Evolutionary conservation across 2,113 vertebrate species (phyloP).

Genomic region (Choloepus hoffmanni): DNA sequence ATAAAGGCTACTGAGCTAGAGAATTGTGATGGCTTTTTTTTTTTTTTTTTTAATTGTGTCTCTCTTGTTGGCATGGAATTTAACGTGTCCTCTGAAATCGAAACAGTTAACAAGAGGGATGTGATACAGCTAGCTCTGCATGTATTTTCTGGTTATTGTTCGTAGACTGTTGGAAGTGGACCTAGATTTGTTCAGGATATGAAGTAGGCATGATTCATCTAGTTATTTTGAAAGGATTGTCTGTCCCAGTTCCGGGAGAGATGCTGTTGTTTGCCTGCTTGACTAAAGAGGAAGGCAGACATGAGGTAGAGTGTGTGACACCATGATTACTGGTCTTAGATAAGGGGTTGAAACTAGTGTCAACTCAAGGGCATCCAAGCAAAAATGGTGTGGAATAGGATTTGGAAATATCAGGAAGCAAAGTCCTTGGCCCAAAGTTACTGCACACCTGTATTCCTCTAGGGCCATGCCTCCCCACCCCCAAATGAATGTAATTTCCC

Average conservation of each 20-base stretch:
- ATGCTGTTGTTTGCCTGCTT: slow-evolving; percentile 59
- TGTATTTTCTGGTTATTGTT: slow-evolving; percentile 66
- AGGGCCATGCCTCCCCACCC: not conserved
- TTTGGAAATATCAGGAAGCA: slow-evolving; percentile 50
- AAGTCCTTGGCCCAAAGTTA: not conserved
- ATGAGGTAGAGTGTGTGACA: slow-evolving; percentile 10
- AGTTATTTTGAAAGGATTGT: slow-evolving; percentile 77
- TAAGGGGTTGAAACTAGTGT: slow-evolving; percentile 19
- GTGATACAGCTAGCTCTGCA: not conserved
- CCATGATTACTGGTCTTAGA: slow-evolving; percentile 54
- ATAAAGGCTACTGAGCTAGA: not conserved
- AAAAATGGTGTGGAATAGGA: not conserved
- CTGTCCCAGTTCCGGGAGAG: slow-evolving; percentile 79
- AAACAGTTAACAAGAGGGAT: slow-evolving; percentile 47
- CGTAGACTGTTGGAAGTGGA: slow-evolving; percentile 67
- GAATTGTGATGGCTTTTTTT: not conserved
- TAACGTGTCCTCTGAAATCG: not conserved
- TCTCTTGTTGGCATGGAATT: not conserved
- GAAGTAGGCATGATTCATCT: slow-evolving; percentile 81
- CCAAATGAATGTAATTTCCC: slow-evolving; percentile 1
- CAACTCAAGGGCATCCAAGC: slow-evolving; percentile 55
- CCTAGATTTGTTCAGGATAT: slow-evolving; percentile 78
- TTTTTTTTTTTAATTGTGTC: not conserved
- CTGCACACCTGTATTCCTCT: not conserved
- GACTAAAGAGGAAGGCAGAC: slow-evolving; percentile 48